Evolutionary conservation across 1,140 invertebrate species (phyloP), one percentile per base, ranked within the genome.

Genomic region (Drosophila triauraria): DNA sequence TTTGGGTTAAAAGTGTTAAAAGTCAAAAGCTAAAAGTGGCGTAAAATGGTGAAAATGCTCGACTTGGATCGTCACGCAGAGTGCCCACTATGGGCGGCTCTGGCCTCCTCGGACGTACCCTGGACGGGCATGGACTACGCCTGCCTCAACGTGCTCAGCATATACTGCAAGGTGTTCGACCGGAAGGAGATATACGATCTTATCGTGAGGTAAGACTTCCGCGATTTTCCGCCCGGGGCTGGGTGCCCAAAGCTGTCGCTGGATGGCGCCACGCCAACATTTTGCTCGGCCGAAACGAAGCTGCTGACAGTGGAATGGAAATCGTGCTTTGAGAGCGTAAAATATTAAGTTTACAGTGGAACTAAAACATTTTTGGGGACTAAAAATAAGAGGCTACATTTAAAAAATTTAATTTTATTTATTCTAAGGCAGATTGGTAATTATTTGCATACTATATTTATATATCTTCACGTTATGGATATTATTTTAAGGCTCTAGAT

Each of bases 131-230:
- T 97, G 92, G 95, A 95, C 71, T 96, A 96, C 92, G 95, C 96
- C 79, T 97, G 96, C 93, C 94, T 97, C 64, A 95, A 96, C 93
- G 95, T 97, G 50, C 93, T 97, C 47, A 96, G 97, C 88, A 94
- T 97, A 46, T 97, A 97, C 92, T 96, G 96, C 93, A 97, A 96
- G 92, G 96, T 97, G 75, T 97, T 97, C 93, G 95, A 96, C 88
- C 95, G 96, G 86, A 95, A 95, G 91, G 95, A 96, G 93, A 94
- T 97, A 58, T 95, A 96, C 93, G 96, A 96, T 91, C 94, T 96
- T 88, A 96, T 96, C 80, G 95, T 97, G 94, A 95, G 96, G 96
- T 97, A 95, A 91, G 91, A 46, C 27, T 5, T 58, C 27, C 4
- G 27, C 4, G 32, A 13, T 20, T 13, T 35, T 4, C 13, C 32